Evolutionary conservation across 2,113 vertebrate genomes (phyloP), one percentile per base, ranked within the genome.

Genomic region (Erythrocercus mccallii): DNA sequence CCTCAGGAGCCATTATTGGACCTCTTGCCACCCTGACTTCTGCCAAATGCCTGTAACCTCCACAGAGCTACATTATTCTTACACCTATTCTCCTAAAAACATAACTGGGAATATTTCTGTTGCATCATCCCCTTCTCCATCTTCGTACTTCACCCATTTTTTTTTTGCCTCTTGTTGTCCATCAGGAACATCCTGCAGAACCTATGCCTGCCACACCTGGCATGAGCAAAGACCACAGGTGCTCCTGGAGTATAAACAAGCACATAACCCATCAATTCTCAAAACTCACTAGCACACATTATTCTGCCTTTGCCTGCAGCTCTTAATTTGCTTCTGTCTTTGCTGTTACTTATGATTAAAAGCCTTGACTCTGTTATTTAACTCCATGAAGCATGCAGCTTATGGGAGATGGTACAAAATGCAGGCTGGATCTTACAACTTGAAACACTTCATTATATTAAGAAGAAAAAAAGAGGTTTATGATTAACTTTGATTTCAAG

Each of bases 301-400:
- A 86, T 53, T 90, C 85, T 81, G 54, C 45, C 87, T 47, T 69
- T 80, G 87, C 84, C 84, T 92, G 68, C 40, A 95, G 92, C 86
- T 94, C 86, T 86, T 91, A 86, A 96, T 94, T 91, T 94, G 92
- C 94, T 93, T 92, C 93, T 95, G 90, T 87, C 72, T 95, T 88
- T 92, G 88, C 82, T 57, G 53, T 90, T 92, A 88, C 42, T 92
- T 90, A 92, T 83, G 79, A 97, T 95, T 95, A 95, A 97, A 97
- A 83, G 64, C 76, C 56, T 58, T 15, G 25, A 83, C 71, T 94
- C 84, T 72, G 72, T 92, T 94, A 94, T 96, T 97, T 93, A 93
- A 88, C 88, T 90, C 92, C 1, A 0, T 92, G 88, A 88, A 92
- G 92, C 94, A 42, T 64, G 82, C 76, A 88, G 93, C n/a, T 88